A percentile compares a stretch with the other conserved stretches of the same genome.
These are phyloP conservation scores for Drosophila emarginata DNA, from an alignment of 2,888 invertebrate genomes.

Conservation along the genomic window DNA sequence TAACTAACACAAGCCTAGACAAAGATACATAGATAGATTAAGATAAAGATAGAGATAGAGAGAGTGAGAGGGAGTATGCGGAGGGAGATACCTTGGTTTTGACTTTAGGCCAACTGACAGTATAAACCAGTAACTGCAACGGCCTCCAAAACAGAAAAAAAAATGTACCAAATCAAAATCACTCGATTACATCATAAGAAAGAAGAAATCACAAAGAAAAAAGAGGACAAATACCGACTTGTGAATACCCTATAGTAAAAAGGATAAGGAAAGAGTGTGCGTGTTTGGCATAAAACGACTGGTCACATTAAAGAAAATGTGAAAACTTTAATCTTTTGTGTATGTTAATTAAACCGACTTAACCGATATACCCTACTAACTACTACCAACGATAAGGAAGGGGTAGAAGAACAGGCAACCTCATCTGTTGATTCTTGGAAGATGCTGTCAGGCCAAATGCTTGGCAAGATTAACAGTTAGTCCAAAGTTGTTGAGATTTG, in stretches of 20 bases:
- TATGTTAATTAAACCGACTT: no score
- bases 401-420: background rate
- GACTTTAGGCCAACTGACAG: slow-evolving; percentile 25
- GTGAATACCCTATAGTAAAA: background rate
- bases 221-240: background rate
- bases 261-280: no score
- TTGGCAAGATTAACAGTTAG: slow-evolving; percentile 6
- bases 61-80: background rate
- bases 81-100: slow-evolving; percentile 37
- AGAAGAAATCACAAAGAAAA: background rate
- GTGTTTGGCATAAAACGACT: no score
- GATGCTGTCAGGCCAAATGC: slow-evolving; percentile 21
- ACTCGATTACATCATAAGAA: slow-evolving; percentile 20
- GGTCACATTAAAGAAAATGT: no score
- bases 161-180: background rate
- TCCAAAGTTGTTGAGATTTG: slow-evolving; percentile 3
- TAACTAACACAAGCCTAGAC: slow-evolving; percentile 11
- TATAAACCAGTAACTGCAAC: background rate
- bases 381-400: background rate
- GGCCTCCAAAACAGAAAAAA: background rate
- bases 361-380: no score
- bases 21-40: background rate
- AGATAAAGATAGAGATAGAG: no score
- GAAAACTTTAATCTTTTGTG: no score
- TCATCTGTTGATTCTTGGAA: slow-evolving; percentile 16